Percentiles rank a stretch among this genome's conserved stretches.
phyloP scores from a whole-genome alignment of 2,113 vertebrate genomes.

The Syrrhaptes paradoxus region DNA sequence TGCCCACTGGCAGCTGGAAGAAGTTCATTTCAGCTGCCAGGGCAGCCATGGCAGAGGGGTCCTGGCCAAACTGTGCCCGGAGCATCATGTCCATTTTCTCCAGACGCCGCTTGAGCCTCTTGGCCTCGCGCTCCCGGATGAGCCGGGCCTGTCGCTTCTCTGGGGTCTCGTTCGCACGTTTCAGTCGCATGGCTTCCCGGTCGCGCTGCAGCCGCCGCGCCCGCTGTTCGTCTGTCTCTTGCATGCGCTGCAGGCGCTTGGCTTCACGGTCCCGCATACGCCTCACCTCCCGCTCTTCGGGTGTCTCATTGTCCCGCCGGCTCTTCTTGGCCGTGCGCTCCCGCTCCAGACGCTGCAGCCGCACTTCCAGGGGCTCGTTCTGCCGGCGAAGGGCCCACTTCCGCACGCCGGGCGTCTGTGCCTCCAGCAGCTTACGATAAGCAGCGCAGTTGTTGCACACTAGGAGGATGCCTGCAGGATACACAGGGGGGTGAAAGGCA shows the following conservation, averaged over 20 bases:
- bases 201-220: slow-evolving; percentile 91
- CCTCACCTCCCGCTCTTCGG: slow-evolving; percentile 88
- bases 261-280: slow-evolving; percentile 93
- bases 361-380: slow-evolving; percentile 89
- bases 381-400: slow-evolving; percentile 91
- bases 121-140: slow-evolving; percentile 93
- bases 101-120: slow-evolving; percentile 91
- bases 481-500: slow-evolving; percentile 84
- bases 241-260: slow-evolving; percentile 95
- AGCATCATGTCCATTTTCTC: slow-evolving; percentile 98
- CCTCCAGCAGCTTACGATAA: slow-evolving; percentile 89
- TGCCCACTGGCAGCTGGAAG: slow-evolving; percentile 86
- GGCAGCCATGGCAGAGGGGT: slow-evolving; percentile 94
- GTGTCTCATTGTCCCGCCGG: slow-evolving; percentile 90
- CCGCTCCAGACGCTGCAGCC: slow-evolving; percentile 90
- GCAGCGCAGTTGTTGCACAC: slow-evolving; percentile 95
- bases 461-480: slow-evolving; percentile 91
- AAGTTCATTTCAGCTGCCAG: slow-evolving; percentile 97
- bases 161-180: slow-evolving; percentile 93
- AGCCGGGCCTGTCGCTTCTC: slow-evolving; percentile 95
- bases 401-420: slow-evolving; percentile 81
- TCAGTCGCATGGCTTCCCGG: slow-evolving; percentile 94
- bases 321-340: slow-evolving; percentile 96
- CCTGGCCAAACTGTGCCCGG: slow-evolving; percentile 94
- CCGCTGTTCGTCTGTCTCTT: slow-evolving; percentile 93